Evolutionary conservation across 2,797 vertebrate genomes (phyloP).

Genomic region (Podargus strigoides): DNA sequence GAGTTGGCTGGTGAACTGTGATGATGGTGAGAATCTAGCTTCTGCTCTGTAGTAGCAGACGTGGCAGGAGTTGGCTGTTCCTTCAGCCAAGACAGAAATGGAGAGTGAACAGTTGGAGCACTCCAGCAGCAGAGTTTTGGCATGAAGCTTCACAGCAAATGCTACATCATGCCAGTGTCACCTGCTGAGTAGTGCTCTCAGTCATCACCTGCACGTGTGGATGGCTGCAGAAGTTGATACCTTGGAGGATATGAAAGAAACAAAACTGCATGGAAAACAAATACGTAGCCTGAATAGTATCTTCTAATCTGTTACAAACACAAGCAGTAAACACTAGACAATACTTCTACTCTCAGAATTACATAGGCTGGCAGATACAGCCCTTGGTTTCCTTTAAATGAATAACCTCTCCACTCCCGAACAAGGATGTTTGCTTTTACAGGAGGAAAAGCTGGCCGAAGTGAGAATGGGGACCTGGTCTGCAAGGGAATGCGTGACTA

Average conservation of each 20-base stretch:
- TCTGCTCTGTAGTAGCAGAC: constrained; percentile 34
- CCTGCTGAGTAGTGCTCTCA: background rate
- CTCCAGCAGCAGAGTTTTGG: constrained; percentile 10
- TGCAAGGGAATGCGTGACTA: background rate
- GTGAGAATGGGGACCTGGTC: background rate
- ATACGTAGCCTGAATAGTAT: background rate
- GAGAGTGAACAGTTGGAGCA: constrained; percentile 52
- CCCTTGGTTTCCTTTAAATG: background rate
- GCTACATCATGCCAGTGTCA: background rate
- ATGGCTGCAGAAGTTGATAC: background rate
- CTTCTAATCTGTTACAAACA: background rate
- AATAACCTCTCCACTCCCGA: background rate
- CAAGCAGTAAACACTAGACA: background rate
- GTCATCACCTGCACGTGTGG: background rate
- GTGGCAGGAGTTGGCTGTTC: constrained; percentile 3
- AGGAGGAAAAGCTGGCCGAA: background rate
- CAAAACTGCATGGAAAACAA: background rate
- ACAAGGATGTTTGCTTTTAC: background rate
- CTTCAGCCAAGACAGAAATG: constrained; percentile 60
- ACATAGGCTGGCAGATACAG: background rate
- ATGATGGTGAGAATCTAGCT: background rate
- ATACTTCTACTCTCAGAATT: background rate
- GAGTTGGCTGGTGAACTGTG: background rate
- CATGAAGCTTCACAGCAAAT: background rate
- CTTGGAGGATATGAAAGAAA: background rate